phyloP scores from a whole-genome alignment of 2,113 vertebrate species.

The Turnix velox region DNA sequence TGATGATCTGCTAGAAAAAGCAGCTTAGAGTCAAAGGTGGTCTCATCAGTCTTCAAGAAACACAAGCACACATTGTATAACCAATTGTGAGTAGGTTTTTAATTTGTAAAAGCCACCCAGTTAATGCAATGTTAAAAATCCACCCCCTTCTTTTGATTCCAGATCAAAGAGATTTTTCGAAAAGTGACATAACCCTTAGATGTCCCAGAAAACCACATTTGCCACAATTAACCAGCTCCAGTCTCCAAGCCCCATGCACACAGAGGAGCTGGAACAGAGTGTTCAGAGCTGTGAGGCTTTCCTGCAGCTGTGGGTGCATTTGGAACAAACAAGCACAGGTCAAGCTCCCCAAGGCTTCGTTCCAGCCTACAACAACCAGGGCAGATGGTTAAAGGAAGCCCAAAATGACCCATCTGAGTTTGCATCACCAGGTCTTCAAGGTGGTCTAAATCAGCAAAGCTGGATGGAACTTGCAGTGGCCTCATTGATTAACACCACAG shows the following conservation, averaged over 20 bases:
- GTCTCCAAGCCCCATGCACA: conserved; percentile 11
- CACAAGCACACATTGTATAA: conserved; percentile 54
- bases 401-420: not conserved
- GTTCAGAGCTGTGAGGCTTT: not conserved
- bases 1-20: conserved; percentile 49
- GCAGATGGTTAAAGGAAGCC: not conserved
- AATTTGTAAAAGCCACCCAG: conserved; percentile 69
- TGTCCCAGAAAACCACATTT: conserved; percentile 69
- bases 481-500: not conserved
- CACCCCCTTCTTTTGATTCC: conserved; percentile 67
- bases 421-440: not conserved
- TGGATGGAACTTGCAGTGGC: not conserved
- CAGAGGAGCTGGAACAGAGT: not conserved
- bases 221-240: conserved; percentile 62
- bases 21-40: conserved; percentile 66
- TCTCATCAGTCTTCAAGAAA: conserved; percentile 60
- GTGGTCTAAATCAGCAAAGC: not conserved
- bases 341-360: not conserved
- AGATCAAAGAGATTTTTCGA: conserved; percentile 67
- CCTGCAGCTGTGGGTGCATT: not conserved
- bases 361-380: not conserved
- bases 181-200: conserved; percentile 66
- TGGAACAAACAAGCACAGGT: conserved; percentile 39
- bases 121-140: conserved; percentile 23
- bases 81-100: conserved; percentile 61